Conservation (phyloP, 2,113 vertebrate species). For the Merops nubicus region DNA sequence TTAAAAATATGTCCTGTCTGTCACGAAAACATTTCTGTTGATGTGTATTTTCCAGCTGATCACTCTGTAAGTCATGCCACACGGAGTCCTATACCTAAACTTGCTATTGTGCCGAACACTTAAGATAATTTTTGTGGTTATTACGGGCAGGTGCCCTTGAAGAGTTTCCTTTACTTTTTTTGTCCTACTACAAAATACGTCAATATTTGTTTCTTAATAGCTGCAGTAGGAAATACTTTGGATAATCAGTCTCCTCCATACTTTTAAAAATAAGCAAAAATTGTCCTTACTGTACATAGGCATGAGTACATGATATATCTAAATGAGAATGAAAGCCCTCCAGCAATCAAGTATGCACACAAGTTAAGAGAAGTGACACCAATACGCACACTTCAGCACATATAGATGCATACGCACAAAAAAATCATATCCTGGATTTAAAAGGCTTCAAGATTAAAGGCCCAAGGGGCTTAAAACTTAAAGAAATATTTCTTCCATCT, state of each 20-base stretch:
- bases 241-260: background rate
- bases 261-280: background rate
- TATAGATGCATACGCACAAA: constrained; percentile 64
- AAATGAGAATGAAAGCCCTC: constrained; percentile 59
- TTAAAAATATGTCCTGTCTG: background rate
- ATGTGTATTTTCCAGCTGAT: background rate
- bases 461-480: constrained; percentile 72
- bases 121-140: background rate
- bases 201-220: background rate
- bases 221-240: background rate
- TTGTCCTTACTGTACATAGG: background rate
- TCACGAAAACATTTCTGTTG: background rate
- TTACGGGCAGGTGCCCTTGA: background rate
- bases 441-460: constrained; percentile 81
- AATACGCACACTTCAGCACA: constrained; percentile 32
- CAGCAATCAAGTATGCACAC: constrained; percentile 69
- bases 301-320: background rate
- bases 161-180: background rate
- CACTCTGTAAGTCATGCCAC: accelerated
- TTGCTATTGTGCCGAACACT: background rate
- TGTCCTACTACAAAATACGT: background rate
- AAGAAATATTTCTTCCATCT: constrained; percentile 80
- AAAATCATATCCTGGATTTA: constrained; percentile 83
- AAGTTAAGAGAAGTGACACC: constrained; percentile 83
- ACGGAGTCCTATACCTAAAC: background rate